A percentile compares a stretch with the other conserved stretches of the same genome.
These are phyloP conservation scores for Dromius quadrimaculatus DNA, from an alignment of 2,888 invertebrate species.

Conservation along the genomic window DNA sequence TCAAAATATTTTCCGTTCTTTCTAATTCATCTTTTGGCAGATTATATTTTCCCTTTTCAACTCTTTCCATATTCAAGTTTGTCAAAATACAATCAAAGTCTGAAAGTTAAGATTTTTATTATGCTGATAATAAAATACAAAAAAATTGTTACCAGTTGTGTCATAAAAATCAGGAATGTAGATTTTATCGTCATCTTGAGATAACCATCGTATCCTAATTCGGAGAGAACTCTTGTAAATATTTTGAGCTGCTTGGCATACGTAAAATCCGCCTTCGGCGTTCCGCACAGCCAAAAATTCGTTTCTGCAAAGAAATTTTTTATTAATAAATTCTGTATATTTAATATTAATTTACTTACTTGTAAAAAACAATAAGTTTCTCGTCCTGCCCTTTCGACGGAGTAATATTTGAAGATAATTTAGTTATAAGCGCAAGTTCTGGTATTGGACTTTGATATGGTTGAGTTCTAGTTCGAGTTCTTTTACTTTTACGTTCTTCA, in stretches of 20 bases:
- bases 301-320: constrained; percentile 71
- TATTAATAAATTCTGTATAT: background rate
- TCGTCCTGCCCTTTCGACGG: constrained; percentile 76
- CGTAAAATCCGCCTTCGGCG: constrained; percentile 87
- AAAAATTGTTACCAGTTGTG: constrained; percentile 74
- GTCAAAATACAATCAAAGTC: constrained; percentile 92
- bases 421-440: constrained; percentile 81
- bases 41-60: constrained; percentile 78
- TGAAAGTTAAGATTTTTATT: constrained; percentile 61
- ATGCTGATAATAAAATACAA: background rate
- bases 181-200: constrained; percentile 79
- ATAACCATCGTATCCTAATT: constrained; percentile 92
- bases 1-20: constrained; percentile 85
- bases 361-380: constrained; percentile 88
- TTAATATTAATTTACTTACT: constrained; percentile 69
- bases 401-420: constrained; percentile 75
- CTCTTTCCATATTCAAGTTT: constrained; percentile 81
- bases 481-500: constrained; percentile 66
- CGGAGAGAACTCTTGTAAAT: constrained; percentile 87
- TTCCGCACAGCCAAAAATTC: constrained; percentile 93
- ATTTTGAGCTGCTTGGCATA: constrained; percentile 92
- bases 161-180: constrained; percentile 94
- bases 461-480: constrained; percentile 77
- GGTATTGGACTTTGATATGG: constrained; percentile 87
- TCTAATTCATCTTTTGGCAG: constrained; percentile 80